Evolutionary conservation across 1,140 invertebrate species (phyloP), one percentile per base, ranked within the genome.

Genomic region (Danaus plexippus): DNA sequence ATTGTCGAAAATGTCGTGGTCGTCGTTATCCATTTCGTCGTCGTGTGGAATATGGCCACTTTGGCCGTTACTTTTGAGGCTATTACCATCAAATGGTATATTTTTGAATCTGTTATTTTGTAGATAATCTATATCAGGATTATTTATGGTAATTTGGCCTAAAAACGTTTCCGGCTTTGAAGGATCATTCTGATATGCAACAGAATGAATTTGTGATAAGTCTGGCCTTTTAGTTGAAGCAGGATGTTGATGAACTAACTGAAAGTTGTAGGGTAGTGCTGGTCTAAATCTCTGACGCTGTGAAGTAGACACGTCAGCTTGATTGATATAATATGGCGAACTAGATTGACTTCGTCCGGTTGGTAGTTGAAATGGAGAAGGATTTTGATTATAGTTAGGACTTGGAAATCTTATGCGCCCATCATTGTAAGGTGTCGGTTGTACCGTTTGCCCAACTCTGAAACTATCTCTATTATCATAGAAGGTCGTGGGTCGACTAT

Each of bases 81-180:
- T 87, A 47, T 87, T 87, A 10, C 75, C 74, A 71, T 85, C 79
- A 60, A 87, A 87, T 48, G 80, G 80, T 52, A 82, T 71, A 65
- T 78, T 85, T 68, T 85, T 84, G 58, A 83, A 87, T 57, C 82
- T 72, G 52, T 62, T 81, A 52, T 80, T 83, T 69, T 82, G 77
- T 52, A 85, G 69, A 49, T 77, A 84, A 49, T 85, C 84, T 55
- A 88, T 87, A 48, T 88, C 88, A 15, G 89, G 89, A 71, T 88
- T 89, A 59, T 90, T 88, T 57, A 90, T 75, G 43, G 89, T 90
- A 44, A 90, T 89, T 80, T 90, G 87, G 10, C 89, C 89, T 32
- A 90, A 71, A 65, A 90, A 90, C 11, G 88, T 89, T 78, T 90
- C 89, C 49, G 87, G 88, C 69, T 89, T 88, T 8, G 88, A 88